Conservation (phyloP, 2,797 vertebrate species). For the Alauda arvensis region DNA sequence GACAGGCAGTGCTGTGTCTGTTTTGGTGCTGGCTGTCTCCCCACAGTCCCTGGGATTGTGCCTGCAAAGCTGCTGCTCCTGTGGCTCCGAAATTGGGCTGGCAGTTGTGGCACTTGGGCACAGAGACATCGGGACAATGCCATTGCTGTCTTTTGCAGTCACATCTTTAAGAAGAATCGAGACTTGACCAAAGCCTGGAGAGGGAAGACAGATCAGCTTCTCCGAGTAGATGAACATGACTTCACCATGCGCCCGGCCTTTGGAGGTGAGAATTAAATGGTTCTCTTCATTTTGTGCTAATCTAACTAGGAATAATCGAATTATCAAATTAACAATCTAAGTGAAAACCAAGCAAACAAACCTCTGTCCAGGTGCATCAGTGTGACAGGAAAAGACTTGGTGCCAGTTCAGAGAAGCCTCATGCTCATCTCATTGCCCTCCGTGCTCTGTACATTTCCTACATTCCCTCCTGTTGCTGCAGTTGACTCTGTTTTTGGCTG, state of each 20-base stretch:
- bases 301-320: neutral
- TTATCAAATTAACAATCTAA: neutral
- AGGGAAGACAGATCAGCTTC: constrained; percentile 84
- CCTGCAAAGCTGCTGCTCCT: neutral
- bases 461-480: neutral
- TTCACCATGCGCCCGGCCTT: constrained; percentile 94
- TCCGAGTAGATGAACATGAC: constrained; percentile 89
- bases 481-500: neutral
- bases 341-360: neutral
- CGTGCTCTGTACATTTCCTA: neutral
- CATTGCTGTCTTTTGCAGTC: constrained; percentile 70
- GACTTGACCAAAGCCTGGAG: constrained; percentile 83
- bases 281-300: neutral
- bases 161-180: constrained; percentile 78
- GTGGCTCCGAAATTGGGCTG: fast-evolving
- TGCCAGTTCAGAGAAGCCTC: neutral
- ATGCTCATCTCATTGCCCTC: neutral
- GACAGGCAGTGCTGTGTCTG: neutral
- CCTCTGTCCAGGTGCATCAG: neutral
- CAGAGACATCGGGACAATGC: fast-evolving
- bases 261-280: constrained; percentile 76
- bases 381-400: neutral
- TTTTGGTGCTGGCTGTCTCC: neutral
- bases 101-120: neutral
- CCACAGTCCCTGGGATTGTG: neutral